phyloP scores from a whole-genome alignment of 1,140 invertebrate genomes.

The Procambarus clarkii region DNA sequence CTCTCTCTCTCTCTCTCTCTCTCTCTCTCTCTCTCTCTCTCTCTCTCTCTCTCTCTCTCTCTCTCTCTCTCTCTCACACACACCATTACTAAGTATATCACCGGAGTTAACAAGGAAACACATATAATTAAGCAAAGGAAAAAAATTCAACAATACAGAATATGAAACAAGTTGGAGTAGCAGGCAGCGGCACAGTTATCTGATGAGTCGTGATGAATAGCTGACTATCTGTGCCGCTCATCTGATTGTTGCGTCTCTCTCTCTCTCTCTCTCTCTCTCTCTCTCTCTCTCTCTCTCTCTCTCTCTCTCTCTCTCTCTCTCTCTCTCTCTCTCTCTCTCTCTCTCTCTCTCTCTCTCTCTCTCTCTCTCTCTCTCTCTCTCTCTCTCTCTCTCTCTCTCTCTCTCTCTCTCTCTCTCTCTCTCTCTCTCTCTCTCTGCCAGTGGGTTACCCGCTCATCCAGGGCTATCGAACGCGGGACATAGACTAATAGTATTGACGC shows the following conservation, averaged over 20 bases:
- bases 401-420: too few species aligned
- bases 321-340: neutral
- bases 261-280: neutral
- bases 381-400: neutral
- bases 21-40: slow-evolving; percentile 6
- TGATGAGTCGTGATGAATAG: slow-evolving; percentile 2
- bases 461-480: too few species aligned
- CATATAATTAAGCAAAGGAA: neutral
- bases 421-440: too few species aligned
- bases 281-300: neutral
- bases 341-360: slow-evolving; percentile 33
- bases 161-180: neutral
- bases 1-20: slow-evolving; percentile 24
- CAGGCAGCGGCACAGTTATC: neutral
- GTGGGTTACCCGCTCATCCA: too few species aligned
- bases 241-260: neutral
- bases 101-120: too few species aligned
- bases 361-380: neutral
- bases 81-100: too few species aligned
- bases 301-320: neutral
- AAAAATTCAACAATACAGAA: too few species aligned
- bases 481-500: too few species aligned
- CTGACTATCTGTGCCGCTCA: neutral
- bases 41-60: too few species aligned
- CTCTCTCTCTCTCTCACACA: too few species aligned